A percentile compares a stretch with the other conserved stretches of the same genome.
These are phyloP conservation scores for Dendrolimus punctatus DNA, from an alignment of 1,140 invertebrate species.

Conservation along the genomic window DNA sequence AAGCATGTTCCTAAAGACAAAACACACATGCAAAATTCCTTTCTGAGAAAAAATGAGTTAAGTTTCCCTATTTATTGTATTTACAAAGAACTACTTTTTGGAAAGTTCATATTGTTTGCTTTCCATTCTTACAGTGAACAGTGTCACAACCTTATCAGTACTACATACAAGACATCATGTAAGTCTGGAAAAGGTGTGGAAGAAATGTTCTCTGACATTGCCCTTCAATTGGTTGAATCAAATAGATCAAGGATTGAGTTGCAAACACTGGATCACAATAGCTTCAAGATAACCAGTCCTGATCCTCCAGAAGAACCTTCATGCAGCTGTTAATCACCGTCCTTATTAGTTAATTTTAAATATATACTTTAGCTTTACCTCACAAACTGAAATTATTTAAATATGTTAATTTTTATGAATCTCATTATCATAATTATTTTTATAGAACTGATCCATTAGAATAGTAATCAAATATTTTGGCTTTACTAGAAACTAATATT, in stretches of 20 bases:
- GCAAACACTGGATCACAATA: conserved; percentile 83
- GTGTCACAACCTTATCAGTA: conserved; percentile 91
- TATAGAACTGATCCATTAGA: too few relatives aligned
- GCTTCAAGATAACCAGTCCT: conserved; percentile 82
- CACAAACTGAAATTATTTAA: background rate
- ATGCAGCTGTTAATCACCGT: conserved; percentile 74
- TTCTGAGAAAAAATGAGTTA: too few relatives aligned
- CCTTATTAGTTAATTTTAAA: background rate
- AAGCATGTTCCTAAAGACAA: too few relatives aligned
- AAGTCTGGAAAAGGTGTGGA: conserved; percentile 90
- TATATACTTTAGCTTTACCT: background rate
- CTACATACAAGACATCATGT: conserved; percentile 92
- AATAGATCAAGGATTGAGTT: conserved; percentile 87
- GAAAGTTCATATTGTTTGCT: conserved; percentile 8
- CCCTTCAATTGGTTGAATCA: conserved; percentile 81
- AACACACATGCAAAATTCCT: too few relatives aligned
- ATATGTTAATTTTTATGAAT: background rate
- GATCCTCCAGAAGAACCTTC: conserved; percentile 76
- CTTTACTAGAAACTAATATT: too few relatives aligned
- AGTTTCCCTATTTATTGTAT: too few relatives aligned
- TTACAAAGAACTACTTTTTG: too few relatives aligned
- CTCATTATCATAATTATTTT: too few relatives aligned
- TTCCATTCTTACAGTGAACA: conserved; percentile 80
- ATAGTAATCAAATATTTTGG: too few relatives aligned
- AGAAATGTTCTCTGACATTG: conserved; percentile 93